Evolutionary conservation across 1,140 invertebrate genomes (phyloP).

Genomic region (Tenebrio molitor): DNA sequence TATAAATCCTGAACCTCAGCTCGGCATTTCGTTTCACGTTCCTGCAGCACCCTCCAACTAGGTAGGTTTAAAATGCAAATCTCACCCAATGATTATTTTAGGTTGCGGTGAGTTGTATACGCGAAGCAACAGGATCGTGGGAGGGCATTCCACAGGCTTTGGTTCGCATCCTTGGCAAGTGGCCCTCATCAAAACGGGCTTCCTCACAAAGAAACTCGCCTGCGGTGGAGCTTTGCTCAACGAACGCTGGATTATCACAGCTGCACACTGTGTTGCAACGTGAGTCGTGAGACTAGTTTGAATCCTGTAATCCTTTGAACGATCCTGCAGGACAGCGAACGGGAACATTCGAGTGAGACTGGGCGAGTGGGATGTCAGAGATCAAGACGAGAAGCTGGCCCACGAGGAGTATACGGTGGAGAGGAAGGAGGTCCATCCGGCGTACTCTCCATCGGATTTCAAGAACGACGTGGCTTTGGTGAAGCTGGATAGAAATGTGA

Average conservation of each 20-base stretch:
- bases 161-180: conserved; percentile 97
- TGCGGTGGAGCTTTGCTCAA: conserved; percentile 93
- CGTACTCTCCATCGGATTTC: conserved; percentile 90
- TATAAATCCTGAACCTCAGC: background rate
- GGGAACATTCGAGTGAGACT: conserved; percentile 87
- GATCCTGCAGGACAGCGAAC: conserved; percentile 77
- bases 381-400: conserved; percentile 82
- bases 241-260: conserved; percentile 90
- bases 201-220: conserved; percentile 89
- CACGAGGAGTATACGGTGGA: conserved; percentile 93
- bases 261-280: conserved; percentile 91
- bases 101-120: conserved; percentile 90
- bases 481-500: conserved; percentile 81
- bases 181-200: conserved; percentile 92
- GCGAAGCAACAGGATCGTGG: conserved; percentile 90
- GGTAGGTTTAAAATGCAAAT: conserved; percentile 17
- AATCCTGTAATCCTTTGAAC: conserved; percentile 16
- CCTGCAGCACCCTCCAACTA: background rate
- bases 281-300: conserved; percentile 70
- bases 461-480: conserved; percentile 91
- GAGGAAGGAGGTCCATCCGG: conserved; percentile 90
- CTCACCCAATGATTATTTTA: conserved; percentile 64
- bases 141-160: conserved; percentile 90
- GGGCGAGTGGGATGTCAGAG: conserved; percentile 92
- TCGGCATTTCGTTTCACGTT: conserved; percentile 28